phyloP scores from a whole-genome alignment of 2,797 vertebrate species.

The Diglossa cyanea region DNA sequence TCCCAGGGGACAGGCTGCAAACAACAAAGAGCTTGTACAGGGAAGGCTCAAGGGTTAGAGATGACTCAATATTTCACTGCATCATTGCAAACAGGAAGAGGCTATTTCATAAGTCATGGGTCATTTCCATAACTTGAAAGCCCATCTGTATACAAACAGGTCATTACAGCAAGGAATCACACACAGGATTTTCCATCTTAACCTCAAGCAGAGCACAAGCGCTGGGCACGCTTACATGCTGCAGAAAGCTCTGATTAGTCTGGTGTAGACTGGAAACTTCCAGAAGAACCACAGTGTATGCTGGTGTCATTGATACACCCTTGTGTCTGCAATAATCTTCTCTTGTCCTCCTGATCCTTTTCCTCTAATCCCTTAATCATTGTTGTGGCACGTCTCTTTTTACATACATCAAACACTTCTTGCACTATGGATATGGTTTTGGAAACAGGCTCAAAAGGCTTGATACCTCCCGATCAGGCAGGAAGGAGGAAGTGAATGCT shows the following conservation, averaged over 20 bases:
- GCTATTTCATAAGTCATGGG: conserved; percentile 3
- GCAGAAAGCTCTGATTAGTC: not conserved
- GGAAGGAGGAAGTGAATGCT: not conserved
- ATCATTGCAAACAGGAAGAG: conserved; percentile 22
- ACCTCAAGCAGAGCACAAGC: not conserved
- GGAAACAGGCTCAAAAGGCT: not conserved
- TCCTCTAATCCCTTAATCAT: not conserved
- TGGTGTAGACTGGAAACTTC: not conserved
- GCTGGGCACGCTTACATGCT: not conserved
- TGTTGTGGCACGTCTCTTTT: not conserved
- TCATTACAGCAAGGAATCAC: not conserved
- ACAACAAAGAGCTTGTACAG: not conserved
- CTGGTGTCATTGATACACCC: not conserved
- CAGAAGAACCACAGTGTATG: not conserved
- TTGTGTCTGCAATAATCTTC: not conserved
- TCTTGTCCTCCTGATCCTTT: not conserved
- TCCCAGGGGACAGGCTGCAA: not conserved
- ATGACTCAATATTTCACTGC: not conserved
- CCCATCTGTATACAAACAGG: not conserved
- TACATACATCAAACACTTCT: not conserved
- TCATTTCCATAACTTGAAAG: not conserved
- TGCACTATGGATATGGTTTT: fast-evolving
- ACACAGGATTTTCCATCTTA: not conserved
- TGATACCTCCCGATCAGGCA: not conserved
- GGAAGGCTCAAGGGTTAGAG: not conserved